Percentiles rank a stretch among this genome's conserved stretches.
Evolutionary conservation across 2,888 invertebrate species (phyloP).

Genomic region (Drosophila bunnanda): DNA sequence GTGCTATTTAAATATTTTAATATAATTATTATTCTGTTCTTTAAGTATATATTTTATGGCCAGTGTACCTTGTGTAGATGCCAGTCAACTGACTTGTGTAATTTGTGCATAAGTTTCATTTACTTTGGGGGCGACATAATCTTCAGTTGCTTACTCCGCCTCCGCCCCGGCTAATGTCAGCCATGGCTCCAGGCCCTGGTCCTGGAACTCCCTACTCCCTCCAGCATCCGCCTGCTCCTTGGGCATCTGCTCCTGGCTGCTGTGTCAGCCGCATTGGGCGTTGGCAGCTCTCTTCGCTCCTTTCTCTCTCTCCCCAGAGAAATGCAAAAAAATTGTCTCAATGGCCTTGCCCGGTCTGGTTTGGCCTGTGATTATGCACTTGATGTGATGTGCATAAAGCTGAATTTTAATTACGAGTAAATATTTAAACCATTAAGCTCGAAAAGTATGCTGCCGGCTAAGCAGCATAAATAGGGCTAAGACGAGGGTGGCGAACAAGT

Average conservation of each 20-base stretch:
- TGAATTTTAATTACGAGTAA: slow-evolving; percentile 79
- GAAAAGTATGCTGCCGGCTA: slow-evolving; percentile 39
- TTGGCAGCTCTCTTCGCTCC: slow-evolving; percentile 33
- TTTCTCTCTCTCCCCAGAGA: slow-evolving; percentile 5
- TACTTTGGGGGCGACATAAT: slow-evolving; percentile 78
- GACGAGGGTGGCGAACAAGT: slow-evolving; percentile 21
- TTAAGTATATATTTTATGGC: neutral
- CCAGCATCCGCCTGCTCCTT: slow-evolving; percentile 6
- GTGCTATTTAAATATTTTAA: neutral
- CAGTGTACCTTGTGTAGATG: slow-evolving; percentile 27
- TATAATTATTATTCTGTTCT: neutral
- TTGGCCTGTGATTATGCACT: slow-evolving; percentile 73
- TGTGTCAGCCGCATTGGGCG: slow-evolving; percentile 57
- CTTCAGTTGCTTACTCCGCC: slow-evolving; percentile 67
- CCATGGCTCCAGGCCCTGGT: slow-evolving; percentile 16
- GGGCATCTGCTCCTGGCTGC: slow-evolving; percentile 20
- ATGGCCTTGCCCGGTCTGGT: slow-evolving; percentile 68
- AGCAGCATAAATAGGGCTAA: slow-evolving; percentile 14
- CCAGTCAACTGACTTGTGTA: slow-evolving; percentile 75
- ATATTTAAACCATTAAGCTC: slow-evolving; percentile 73
- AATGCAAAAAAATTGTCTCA: slow-evolving; percentile 66
- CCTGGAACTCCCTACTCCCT: neutral
- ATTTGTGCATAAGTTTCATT: slow-evolving; percentile 80
- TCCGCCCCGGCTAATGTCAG: slow-evolving; percentile 51
- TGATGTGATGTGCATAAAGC: slow-evolving; percentile 76